These are phyloP conservation scores for Onychomys leucogaster DNA, from an alignment of 2,797 vertebrate genomes.

Conservation along the genomic window DNA sequence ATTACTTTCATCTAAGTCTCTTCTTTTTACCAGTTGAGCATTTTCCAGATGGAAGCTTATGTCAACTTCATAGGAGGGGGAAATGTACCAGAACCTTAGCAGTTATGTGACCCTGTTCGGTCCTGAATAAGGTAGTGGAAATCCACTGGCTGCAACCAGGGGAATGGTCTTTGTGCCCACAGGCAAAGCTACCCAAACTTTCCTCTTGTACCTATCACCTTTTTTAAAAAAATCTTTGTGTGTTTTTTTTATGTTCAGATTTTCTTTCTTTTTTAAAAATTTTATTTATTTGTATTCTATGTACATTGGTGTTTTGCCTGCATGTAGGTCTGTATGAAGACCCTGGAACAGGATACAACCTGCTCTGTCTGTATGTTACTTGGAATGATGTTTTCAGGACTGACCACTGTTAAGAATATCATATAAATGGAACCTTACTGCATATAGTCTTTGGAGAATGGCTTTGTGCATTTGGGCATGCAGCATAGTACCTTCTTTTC, in stretches of 20 bases:
- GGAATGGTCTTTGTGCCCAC: conserved; percentile 18
- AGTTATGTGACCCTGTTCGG: not conserved
- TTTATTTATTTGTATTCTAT: not conserved
- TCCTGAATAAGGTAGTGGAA: conserved; percentile 49
- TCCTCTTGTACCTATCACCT: not conserved
- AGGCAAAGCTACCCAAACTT: not conserved
- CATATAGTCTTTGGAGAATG: not conserved
- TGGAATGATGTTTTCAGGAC: not conserved
- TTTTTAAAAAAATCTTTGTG: not conserved
- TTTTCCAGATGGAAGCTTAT: conserved; percentile 27
- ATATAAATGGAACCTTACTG: not conserved
- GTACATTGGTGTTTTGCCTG: not conserved
- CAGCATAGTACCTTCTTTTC: not conserved
- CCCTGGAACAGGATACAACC: not conserved
- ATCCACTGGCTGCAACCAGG: not conserved
- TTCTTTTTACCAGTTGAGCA: conserved; percentile 27
- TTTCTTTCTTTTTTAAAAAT: not conserved
- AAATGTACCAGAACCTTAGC: not conserved
- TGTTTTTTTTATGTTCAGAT: not conserved
- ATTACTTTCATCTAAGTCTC: not conserved
- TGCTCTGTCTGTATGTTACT: not conserved
- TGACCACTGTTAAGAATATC: not conserved
- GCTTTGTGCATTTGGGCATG: not conserved
- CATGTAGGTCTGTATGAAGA: not conserved
- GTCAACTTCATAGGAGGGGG: not conserved